Conservation (phyloP, 2,888 invertebrate species). For the Bombylius major region DNA sequence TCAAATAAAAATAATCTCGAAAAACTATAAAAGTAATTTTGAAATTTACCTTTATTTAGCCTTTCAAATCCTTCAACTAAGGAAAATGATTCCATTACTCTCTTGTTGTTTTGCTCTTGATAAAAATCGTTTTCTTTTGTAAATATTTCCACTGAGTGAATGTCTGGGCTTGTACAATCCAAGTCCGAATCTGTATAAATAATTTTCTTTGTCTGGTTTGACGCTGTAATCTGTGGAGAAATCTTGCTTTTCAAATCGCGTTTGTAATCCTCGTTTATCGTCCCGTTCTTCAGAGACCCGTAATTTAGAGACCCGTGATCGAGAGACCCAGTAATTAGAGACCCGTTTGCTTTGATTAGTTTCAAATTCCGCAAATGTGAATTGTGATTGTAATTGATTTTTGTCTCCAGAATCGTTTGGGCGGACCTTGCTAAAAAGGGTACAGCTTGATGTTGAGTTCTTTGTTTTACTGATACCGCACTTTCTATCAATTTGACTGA, state of each 20-base stretch:
- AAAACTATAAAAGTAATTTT: not conserved
- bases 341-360: not conserved
- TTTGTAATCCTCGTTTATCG: not conserved
- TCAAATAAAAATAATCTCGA: too few species aligned
- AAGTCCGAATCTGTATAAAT: not conserved
- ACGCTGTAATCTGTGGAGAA: not conserved
- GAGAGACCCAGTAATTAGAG: not conserved
- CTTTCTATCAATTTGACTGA: not conserved
- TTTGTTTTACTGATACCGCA: not conserved
- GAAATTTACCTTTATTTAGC: not conserved
- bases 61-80: constrained; percentile 3
- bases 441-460: not conserved
- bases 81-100: constrained; percentile 2
- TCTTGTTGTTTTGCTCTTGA: not conserved
- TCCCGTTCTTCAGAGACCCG: not conserved
- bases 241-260: not conserved
- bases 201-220: not conserved
- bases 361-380: not conserved
- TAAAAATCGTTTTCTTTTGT: not conserved
- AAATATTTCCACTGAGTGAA: not conserved
- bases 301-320: not conserved
- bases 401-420: not conserved
- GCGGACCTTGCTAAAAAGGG: constrained; percentile 6
- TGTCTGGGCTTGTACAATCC: not conserved
- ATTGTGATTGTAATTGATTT: not conserved